Evolutionary conservation across 2,888 invertebrate species (phyloP).

Genomic region (Xestia ashworthii): DNA sequence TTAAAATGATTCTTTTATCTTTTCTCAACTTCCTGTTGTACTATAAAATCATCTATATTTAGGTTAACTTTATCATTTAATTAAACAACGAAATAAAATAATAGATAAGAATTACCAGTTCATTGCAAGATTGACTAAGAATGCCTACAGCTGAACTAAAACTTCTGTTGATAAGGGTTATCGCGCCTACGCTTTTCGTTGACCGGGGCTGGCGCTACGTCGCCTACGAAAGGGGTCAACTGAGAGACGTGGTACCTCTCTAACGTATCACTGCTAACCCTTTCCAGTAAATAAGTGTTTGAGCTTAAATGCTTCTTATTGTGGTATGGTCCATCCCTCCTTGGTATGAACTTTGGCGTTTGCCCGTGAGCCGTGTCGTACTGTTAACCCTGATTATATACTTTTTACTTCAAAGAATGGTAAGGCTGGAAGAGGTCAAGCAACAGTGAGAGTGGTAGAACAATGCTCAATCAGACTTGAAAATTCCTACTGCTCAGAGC

Average conservation of each 20-base stretch:
- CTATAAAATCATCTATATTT: neutral
- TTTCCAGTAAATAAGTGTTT: no score
- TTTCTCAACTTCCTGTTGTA: conserved; percentile 12
- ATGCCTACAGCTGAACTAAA: neutral
- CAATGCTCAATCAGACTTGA: neutral
- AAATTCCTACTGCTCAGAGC: neutral
- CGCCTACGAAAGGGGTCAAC: no score
- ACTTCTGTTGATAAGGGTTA: conserved; percentile 7
- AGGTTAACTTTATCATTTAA: neutral
- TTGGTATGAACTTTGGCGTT: no score
- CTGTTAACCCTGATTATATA: no score
- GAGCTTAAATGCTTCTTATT: no score
- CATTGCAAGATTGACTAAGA: neutral
- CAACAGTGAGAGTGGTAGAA: neutral
- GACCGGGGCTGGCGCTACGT: no score
- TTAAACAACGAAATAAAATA: conserved; percentile 8
- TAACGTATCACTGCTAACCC: no score
- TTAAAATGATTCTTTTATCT: neutral
- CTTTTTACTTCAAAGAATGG: no score
- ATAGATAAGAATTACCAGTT: conserved; percentile 17
- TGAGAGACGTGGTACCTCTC: no score
- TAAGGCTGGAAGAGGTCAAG: no score
- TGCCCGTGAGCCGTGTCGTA: no score
- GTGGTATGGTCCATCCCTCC: no score
- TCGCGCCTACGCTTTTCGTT: neutral